Conservation (phyloP, 2,888 invertebrate species). For the Pogonocherus hispidulus region DNA sequence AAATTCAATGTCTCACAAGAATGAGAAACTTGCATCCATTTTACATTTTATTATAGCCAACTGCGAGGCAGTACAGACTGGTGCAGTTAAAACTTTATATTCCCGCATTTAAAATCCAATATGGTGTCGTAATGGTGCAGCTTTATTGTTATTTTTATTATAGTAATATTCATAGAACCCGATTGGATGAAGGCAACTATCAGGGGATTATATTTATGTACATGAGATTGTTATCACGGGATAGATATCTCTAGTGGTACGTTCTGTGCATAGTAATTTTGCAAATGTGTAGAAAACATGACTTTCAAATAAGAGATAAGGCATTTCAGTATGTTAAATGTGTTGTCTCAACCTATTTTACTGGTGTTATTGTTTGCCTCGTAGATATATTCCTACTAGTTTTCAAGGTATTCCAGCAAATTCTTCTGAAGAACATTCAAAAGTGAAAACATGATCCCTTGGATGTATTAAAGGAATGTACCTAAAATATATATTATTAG, state of each 20-base stretch:
- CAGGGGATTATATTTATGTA: constrained; percentile 28
- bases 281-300: no score
- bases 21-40: constrained; percentile 16
- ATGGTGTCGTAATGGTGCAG: constrained; percentile 36
- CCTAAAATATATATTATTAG: no score
- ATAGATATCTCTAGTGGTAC: background rate
- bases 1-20: constrained; percentile 11
- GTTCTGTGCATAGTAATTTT: background rate
- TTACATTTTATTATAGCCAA: constrained; percentile 25
- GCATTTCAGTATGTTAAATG: no score
- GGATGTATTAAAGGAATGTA: no score
- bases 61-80: constrained; percentile 9
- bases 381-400: no score
- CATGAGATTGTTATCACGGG: constrained; percentile 3
- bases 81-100: constrained; percentile 36
- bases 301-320: no score
- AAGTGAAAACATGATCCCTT: no score
- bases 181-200: constrained; percentile 10
- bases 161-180: constrained; percentile 28
- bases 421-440: no score
- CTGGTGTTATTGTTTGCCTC: no score
- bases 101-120: constrained; percentile 38
- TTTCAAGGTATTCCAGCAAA: no score
- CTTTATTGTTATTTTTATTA: constrained; percentile 45
- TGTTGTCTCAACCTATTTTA: no score